Conservation (phyloP, 1,140 invertebrate genomes). For the Pseudomyrmex gracilis region DNA sequence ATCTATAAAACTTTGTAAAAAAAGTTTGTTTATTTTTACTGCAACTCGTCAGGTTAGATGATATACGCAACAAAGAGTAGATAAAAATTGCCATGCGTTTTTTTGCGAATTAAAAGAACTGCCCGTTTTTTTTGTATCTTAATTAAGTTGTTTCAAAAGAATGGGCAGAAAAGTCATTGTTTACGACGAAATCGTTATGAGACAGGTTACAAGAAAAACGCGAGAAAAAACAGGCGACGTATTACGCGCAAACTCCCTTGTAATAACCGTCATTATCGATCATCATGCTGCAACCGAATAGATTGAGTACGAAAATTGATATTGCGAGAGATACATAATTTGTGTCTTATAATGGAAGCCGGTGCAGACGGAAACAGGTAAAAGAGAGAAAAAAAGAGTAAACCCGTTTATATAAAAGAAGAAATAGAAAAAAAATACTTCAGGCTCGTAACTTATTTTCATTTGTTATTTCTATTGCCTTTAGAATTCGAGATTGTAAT, state of each 20-base stretch:
- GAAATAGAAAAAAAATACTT: not conserved
- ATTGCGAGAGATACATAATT: slow-evolving; percentile 62
- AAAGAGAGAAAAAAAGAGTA: not conserved
- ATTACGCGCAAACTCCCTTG: slow-evolving; percentile 7
- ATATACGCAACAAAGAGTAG: too few relatives aligned
- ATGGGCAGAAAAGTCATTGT: not conserved
- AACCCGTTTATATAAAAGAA: not conserved
- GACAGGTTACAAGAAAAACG: not conserved
- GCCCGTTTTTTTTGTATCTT: not conserved
- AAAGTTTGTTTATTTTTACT: too few relatives aligned
- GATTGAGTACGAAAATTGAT: slow-evolving; percentile 65
- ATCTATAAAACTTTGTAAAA: not conserved
- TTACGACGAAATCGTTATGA: slow-evolving; percentile 35
- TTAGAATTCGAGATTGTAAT: not conserved
- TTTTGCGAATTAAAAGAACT: not conserved
- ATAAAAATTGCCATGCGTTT: not conserved
- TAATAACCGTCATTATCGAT: slow-evolving; percentile 73
- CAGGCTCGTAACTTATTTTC: slow-evolving; percentile 8
- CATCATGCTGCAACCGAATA: slow-evolving; percentile 60
- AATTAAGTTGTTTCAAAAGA: slow-evolving; percentile 39
- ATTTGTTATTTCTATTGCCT: slow-evolving; percentile 7
- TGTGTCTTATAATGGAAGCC: slow-evolving; percentile 33
- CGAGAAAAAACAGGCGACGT: slow-evolving; percentile 11
- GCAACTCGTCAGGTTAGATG: too few relatives aligned
- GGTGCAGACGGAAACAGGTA: slow-evolving; percentile 1